Conservation (phyloP, 1,140 invertebrate species). For the Pogonus chalceus region DNA sequence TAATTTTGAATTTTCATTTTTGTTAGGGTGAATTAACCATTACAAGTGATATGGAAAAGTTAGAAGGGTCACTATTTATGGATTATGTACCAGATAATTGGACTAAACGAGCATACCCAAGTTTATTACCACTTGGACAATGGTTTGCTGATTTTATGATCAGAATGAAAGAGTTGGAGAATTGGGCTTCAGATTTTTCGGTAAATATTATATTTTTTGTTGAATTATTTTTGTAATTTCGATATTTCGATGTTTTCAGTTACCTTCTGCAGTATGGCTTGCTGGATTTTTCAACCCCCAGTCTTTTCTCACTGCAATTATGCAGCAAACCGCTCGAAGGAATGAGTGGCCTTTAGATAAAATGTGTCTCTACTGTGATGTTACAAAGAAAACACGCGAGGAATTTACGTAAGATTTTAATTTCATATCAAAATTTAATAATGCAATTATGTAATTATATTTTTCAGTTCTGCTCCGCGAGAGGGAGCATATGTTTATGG, state of each 20-base stretch:
- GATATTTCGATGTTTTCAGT: slow-evolving; percentile 32
- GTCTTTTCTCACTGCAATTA: slow-evolving; percentile 92
- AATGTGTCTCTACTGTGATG: slow-evolving; percentile 90
- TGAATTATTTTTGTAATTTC: not conserved
- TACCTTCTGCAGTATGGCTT: slow-evolving; percentile 82
- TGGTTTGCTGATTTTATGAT: slow-evolving; percentile 84
- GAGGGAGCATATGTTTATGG: slow-evolving; percentile 88
- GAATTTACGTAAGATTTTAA: slow-evolving; percentile 37
- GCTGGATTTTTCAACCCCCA: slow-evolving; percentile 95
- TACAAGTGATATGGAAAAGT: slow-evolving; percentile 81
- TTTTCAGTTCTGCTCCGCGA: slow-evolving; percentile 58
- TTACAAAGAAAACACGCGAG: slow-evolving; percentile 82
- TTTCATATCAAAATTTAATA: not conserved
- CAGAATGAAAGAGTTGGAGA: slow-evolving; percentile 66
- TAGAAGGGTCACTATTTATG: slow-evolving; percentile 75
- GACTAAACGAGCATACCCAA: slow-evolving; percentile 81
- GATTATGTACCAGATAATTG: slow-evolving; percentile 77
- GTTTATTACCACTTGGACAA: slow-evolving; percentile 65
- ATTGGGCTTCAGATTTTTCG: slow-evolving; percentile 69
- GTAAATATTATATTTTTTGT: slow-evolving; percentile 36
- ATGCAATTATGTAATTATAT: not conserved
- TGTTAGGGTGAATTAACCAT: slow-evolving; percentile 80
- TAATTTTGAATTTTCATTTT: slow-evolving; percentile 8
- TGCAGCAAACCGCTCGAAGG: slow-evolving; percentile 91
- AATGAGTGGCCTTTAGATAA: slow-evolving; percentile 94